Base-by-base conservation (phyloP, 1,140 invertebrate genomes). In the Drosophila kikkawai region DNA sequence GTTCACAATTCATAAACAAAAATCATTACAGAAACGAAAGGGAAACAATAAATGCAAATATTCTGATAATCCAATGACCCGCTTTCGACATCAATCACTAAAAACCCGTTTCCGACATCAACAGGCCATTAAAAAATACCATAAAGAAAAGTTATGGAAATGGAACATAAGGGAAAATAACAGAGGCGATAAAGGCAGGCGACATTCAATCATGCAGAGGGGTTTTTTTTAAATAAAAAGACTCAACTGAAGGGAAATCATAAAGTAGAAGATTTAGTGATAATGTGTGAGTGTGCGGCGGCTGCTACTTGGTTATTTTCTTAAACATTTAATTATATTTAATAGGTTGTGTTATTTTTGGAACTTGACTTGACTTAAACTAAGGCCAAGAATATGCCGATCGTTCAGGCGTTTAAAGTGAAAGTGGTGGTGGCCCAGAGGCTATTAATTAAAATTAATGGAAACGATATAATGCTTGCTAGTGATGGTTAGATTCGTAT, bases 251-350 rank as follows among this genome's bases (percentile, higher is more conserved):
- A 74, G 70, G 26, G 12, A 26, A 42, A 55, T 65, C 34, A 48
- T 32, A 53, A 48, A 44, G 53, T 58, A 63, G n/a, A 71, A 19
- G 17, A 57, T 36, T 17, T 26, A 37, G 58, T 44, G 39, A 59
- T 58, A 63, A 63, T 66, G 70, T 87, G 80, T 86, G 45, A 71
- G 82, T 83, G 81, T 79, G 80, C 70, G 79, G 82, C 61, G 70
- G 69, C 78, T 68, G 79, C 75, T 84, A 60, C 53, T 73, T 50
- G 44, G 68, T 59, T 68, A 56, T 53, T 39, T 60, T 42, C 42
- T 67, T 47, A 58, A 78, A 48, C 47, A 22, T 55, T 37, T 53
- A 34, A 68, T 15, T 26, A 41, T 58, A 70, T 60, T 73, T 48
- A 58, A 73, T 73, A 34, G 42, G 19, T 57, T 56, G 34, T 71